Percentiles rank a stretch among this genome's conserved stretches.
phyloP scores from a whole-genome alignment of 2,797 vertebrate genomes.

The Mormyrops attenuatus region DNA sequence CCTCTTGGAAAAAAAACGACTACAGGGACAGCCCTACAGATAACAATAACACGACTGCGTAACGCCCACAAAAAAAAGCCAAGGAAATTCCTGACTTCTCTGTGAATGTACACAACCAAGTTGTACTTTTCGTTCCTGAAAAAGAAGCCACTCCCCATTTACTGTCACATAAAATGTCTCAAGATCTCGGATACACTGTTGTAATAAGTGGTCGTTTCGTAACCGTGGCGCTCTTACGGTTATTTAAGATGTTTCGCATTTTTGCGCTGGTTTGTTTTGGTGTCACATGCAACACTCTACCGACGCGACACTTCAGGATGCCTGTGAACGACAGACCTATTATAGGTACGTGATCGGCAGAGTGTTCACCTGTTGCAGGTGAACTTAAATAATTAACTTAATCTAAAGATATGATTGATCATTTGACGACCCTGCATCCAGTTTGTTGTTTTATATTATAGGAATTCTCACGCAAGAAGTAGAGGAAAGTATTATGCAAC shows the following conservation, averaged over 20 bases:
- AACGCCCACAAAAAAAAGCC: background rate
- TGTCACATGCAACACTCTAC: constrained; percentile 23
- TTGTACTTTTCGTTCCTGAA: constrained; percentile 14
- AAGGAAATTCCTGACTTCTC: constrained; percentile 53
- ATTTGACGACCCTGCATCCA: background rate
- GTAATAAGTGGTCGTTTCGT: background rate
- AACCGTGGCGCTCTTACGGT: background rate
- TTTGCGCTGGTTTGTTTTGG: constrained; percentile 30
- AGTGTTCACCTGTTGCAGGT: background rate
- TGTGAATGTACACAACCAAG: constrained; percentile 15
- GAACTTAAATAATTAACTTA: background rate
- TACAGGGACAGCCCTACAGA: background rate
- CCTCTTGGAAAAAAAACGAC: background rate
- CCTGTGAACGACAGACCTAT: constrained; percentile 53
- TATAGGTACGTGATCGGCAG: constrained; percentile 48
- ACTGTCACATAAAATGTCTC: background rate
- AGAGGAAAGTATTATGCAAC: constrained; percentile 50
- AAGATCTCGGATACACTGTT: background rate
- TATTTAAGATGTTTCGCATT: constrained; percentile 28
- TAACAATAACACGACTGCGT: background rate
- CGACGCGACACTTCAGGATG: constrained; percentile 17
- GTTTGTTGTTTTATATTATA: constrained; percentile 30
- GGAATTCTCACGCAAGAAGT: constrained; percentile 70
- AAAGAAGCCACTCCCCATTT: constrained; percentile 16
- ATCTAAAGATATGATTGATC: background rate